Percentiles rank a stretch among this genome's conserved stretches.
Evolutionary conservation across 2,113 vertebrate species (phyloP).

Genomic region (Chlorodrepanis virens): DNA sequence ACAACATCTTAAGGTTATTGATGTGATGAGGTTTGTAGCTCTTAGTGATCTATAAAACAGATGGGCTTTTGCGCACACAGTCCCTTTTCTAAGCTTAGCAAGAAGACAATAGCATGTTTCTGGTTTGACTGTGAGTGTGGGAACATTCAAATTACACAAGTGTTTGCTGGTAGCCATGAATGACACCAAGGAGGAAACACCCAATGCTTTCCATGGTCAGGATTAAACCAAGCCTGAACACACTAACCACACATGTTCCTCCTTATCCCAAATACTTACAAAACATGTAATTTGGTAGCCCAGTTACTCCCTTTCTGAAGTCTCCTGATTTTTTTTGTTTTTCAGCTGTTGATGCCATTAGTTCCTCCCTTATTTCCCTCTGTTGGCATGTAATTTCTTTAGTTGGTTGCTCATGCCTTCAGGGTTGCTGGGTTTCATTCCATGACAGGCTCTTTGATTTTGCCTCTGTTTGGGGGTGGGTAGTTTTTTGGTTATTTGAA

Average conservation of each 20-base stretch:
- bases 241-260: background rate
- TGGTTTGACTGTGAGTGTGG: background rate
- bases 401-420: slow-evolving; percentile 12
- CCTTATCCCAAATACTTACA: background rate
- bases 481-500: slow-evolving; percentile 9
- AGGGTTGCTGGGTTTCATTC: slow-evolving; percentile 5
- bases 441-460: slow-evolving; percentile 22
- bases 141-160: background rate
- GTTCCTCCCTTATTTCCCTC: background rate
- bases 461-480: background rate
- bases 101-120: background rate
- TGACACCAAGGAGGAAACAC: background rate
- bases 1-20: background rate
- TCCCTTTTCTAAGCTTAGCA: background rate
- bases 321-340: background rate
- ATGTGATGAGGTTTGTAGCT: background rate
- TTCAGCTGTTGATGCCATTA: background rate
- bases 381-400: background rate
- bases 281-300: background rate
- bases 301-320: background rate
- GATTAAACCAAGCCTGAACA: background rate
- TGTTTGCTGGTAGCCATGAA: background rate
- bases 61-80: background rate
- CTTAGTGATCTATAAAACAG: background rate
- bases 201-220: background rate